A percentile compares a stretch with the other conserved stretches of the same genome.
Evolutionary conservation across 2,113 vertebrate genomes (phyloP).

Genomic region (Vimba vimba): DNA sequence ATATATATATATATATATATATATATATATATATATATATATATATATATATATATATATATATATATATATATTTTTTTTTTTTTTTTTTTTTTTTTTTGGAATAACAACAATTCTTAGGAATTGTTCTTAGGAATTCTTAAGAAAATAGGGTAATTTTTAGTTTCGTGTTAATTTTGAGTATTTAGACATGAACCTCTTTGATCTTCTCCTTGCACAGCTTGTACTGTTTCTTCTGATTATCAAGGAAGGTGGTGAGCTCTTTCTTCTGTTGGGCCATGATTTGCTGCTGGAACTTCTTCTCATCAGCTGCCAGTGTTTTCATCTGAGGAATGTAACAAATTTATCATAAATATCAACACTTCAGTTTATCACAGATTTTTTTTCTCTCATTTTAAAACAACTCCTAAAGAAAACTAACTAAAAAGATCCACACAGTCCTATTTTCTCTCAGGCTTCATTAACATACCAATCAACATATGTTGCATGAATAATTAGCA

Average conservation of each 20-base stretch:
- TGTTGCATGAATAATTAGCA: conserved; percentile 41
- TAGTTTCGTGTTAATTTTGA: neutral
- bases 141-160: neutral
- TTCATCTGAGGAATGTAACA: conserved; percentile 83
- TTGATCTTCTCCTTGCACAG: conserved; percentile 99
- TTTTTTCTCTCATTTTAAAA: neutral
- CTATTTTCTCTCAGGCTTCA: conserved; percentile 15
- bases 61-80: no score
- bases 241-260: conserved; percentile 97
- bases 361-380: neutral
- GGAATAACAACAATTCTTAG: no score
- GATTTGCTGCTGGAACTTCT: conserved; percentile 99
- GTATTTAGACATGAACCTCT: conserved; percentile 80
- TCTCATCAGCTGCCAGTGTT: conserved; percentile 90
- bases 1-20: no score
- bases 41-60: no score
- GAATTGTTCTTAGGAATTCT: no score
- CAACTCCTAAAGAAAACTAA: neutral
- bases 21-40: no score
- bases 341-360: neutral
- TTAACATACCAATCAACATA: conserved; percentile 44
- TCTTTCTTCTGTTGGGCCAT: conserved; percentile 98
- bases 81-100: no score
- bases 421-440: neutral
- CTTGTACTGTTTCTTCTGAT: conserved; percentile 99